Evolutionary conservation across 2,888 invertebrate species (phyloP), one percentile per base, ranked within the genome.

Genomic region (Coelopa pilipes): DNA sequence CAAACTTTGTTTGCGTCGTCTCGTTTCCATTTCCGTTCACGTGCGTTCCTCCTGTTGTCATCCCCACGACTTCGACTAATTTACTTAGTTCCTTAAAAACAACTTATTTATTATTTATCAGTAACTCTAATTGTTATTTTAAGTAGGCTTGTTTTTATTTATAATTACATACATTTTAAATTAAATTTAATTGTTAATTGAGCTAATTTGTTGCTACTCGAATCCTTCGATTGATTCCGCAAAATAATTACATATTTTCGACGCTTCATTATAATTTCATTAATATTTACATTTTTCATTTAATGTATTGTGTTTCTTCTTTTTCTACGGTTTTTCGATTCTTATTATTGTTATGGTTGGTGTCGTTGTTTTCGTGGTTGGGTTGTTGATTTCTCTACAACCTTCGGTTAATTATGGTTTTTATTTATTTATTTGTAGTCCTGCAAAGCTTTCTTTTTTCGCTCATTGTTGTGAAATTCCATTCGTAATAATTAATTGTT

Each of bases 71-170:
- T 34, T 34, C 34, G 34, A 34, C 7, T 34, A 34, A 34, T 34
- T 34, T 34, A 7, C 34, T 34, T 34, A 34, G 34, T 34, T 34
- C 34, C 34, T 34, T 34, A 34, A 34, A 34, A 34, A 34, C 34
- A 34, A 34, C 34, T 34, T 34, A 34, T 4, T 4, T 34, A 2
- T 34, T 34, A 34, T 34, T 34, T 34, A 34, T 34, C 34, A 34
- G 2, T 34, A 34, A 34, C 34, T 34, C 34, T 34, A 4, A 34
- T 34, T 34, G 78, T 79, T 73, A 76, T 75, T 80, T 81, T 78
- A 82, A 82, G 78, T 82, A 74, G 77, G 75, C 77, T 69, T 49
- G 21, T 59, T 60, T 24, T 46, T 46, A 53, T 57, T 59, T 63
- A 34, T 34, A 34, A 34, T 34, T 34, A 34, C 34, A 34, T 75